phyloP scores from a whole-genome alignment of 2,797 vertebrate species.

The Erpetoichthys calabaricus region DNA sequence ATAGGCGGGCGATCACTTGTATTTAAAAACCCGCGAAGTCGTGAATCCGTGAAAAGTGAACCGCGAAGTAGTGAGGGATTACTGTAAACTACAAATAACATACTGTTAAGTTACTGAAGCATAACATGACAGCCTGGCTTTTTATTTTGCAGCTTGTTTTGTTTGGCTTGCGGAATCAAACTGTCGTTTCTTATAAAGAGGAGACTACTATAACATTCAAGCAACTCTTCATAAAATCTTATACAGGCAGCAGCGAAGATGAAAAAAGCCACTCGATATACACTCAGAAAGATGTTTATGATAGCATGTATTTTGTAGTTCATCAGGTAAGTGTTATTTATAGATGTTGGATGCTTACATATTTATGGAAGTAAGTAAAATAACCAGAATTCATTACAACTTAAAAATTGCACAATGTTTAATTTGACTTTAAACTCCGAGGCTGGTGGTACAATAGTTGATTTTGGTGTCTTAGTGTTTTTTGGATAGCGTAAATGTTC shows the following conservation, averaged over 20 bases:
- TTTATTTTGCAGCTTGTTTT: constrained; percentile 61
- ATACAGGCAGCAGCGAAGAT: constrained; percentile 72
- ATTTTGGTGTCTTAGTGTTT: too few species aligned
- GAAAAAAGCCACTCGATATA: constrained; percentile 74
- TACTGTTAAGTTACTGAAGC: background rate
- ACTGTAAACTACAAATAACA: too few species aligned
- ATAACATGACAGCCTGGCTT: background rate
- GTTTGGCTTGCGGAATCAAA: constrained; percentile 88
- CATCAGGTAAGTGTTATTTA: constrained; percentile 58
- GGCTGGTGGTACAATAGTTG: too few species aligned
- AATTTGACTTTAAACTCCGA: background rate
- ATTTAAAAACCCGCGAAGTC: too few species aligned
- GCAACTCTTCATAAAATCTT: constrained; percentile 78
- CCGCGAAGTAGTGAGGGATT: too few species aligned
- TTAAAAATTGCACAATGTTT: background rate
- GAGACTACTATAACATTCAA: constrained; percentile 80
- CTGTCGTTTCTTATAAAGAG: constrained; percentile 88
- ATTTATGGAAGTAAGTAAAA: background rate
- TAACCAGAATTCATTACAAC: background rate
- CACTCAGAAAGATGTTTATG: constrained; percentile 60
- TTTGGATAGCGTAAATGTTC: too few species aligned
- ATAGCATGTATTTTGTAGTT: constrained; percentile 68
- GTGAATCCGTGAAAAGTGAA: too few species aligned
- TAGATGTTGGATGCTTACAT: background rate
- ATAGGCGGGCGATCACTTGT: too few species aligned